Conservation (phyloP, 1,140 invertebrate species). For the Steinernema khuongi region DNA sequence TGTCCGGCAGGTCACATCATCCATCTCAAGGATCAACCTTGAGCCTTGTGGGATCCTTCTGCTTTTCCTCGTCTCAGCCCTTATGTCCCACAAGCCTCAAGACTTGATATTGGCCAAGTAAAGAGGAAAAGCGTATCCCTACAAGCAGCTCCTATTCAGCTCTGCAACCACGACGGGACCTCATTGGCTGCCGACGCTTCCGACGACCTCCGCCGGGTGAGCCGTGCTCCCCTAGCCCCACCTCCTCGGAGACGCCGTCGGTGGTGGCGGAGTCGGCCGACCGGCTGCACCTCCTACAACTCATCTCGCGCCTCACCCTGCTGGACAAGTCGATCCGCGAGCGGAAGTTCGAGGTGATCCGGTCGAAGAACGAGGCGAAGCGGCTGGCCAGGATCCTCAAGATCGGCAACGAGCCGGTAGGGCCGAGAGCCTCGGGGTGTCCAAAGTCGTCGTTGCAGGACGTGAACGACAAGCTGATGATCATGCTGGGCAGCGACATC, state of each 20-base stretch:
- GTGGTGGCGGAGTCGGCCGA: not conserved
- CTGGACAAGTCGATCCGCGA: conserved; percentile 32
- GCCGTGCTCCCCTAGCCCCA: not conserved
- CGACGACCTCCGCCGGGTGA: not conserved
- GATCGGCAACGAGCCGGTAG: conserved; percentile 13
- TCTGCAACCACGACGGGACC: conserved; percentile 39
- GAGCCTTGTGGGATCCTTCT: too few species aligned
- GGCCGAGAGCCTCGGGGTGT: not conserved
- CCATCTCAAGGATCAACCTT: too few species aligned
- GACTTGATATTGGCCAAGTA: too few species aligned
- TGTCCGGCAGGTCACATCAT: too few species aligned
- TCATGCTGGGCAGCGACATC: conserved; percentile 34
- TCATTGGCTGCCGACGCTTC: conserved; percentile 36
- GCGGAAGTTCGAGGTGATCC: conserved; percentile 32
- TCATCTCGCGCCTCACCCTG: conserved; percentile 11
- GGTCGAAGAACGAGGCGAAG: conserved; percentile 35
- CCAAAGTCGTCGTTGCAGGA: not conserved
- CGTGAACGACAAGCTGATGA: conserved; percentile 31
- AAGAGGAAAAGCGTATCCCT: too few species aligned
- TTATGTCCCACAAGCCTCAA: too few species aligned
- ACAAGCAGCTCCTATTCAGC: conserved; percentile 19
- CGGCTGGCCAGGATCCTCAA: conserved; percentile 29
- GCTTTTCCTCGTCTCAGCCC: too few species aligned
- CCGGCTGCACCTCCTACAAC: conserved; percentile 6
- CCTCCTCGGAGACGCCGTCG: not conserved